Conservation (phyloP, 1,140 invertebrate genomes). For the Trichonephila inaurata region DNA sequence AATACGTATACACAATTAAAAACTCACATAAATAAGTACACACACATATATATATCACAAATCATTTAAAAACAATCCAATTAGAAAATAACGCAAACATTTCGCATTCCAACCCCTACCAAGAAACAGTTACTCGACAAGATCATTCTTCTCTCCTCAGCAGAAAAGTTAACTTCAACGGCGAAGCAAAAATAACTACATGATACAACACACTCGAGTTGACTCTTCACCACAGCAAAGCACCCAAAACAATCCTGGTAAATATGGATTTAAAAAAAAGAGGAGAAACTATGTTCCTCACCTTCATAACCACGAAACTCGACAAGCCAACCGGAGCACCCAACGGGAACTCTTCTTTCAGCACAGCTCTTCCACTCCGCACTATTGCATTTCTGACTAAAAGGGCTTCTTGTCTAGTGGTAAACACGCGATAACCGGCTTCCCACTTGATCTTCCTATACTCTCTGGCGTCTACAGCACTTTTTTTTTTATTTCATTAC, state of each 20-base stretch:
- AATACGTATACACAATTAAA: too few relatives aligned
- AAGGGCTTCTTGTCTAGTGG: conserved; percentile 73
- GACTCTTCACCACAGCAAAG: neutral
- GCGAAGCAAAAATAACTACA: too few relatives aligned
- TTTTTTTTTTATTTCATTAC: conserved; percentile 10
- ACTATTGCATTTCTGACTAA: conserved; percentile 63
- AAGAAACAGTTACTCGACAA: too few relatives aligned
- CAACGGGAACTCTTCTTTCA: conserved; percentile 25
- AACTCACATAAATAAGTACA: too few relatives aligned
- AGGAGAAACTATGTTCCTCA: neutral
- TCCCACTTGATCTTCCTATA: conserved; percentile 62
- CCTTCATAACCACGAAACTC: neutral
- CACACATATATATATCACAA: too few relatives aligned
- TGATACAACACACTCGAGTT: too few relatives aligned
- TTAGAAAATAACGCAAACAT: too few relatives aligned
- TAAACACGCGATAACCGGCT: conserved; percentile 71
- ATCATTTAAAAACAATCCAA: too few relatives aligned
- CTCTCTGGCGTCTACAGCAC: conserved; percentile 40
- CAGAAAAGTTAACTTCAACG: too few relatives aligned
- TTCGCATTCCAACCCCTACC: too few relatives aligned
- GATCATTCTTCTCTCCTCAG: too few relatives aligned
- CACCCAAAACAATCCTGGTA: neutral
- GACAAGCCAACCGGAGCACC: neutral
- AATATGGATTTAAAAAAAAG: neutral
- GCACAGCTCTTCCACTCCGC: conserved; percentile 2